phyloP scores from a whole-genome alignment of 2,797 vertebrate species.

The Pseudopleuronectes americanus region DNA sequence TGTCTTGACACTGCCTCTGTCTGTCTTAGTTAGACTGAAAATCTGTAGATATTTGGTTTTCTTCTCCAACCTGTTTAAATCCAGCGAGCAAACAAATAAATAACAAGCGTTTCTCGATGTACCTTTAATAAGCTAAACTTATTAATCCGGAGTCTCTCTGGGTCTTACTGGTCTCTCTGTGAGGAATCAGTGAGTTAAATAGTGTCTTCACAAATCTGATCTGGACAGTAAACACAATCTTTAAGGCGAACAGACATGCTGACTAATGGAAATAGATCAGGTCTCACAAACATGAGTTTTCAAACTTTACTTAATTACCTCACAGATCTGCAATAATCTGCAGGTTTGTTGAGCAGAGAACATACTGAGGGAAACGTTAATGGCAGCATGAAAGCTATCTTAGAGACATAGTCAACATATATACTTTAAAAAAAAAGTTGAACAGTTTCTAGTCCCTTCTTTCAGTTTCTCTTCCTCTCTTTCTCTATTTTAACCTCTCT shows the following conservation, averaged over 20 bases:
- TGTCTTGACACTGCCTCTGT: constrained; percentile 13
- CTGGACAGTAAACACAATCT: constrained; percentile 69
- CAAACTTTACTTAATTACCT: constrained; percentile 3
- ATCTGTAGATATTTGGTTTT: constrained; percentile 11
- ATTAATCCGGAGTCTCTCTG: constrained; percentile 76
- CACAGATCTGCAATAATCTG: background rate
- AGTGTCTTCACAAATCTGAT: constrained; percentile 78
- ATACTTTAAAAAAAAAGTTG: background rate
- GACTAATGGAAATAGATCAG: constrained; percentile 51
- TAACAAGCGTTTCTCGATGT: constrained; percentile 78
- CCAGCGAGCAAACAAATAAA: constrained; percentile 67
- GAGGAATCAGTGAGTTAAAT: constrained; percentile 82
- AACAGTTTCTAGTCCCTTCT: constrained; percentile 31
- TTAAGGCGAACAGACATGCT: constrained; percentile 61
- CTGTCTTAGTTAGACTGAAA: constrained; percentile 38
- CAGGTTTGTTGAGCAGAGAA: background rate
- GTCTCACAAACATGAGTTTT: constrained; percentile 27
- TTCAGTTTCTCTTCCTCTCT: constrained; percentile 59
- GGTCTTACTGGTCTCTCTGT: constrained; percentile 77
- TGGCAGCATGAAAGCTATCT: background rate
- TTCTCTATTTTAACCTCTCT: constrained; percentile 74
- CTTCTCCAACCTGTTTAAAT: constrained; percentile 35
- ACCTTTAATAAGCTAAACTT: constrained; percentile 79
- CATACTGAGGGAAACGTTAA: background rate
- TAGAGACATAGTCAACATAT: background rate